A percentile compares a stretch with the other conserved stretches of the same genome.
phyloP scores from a whole-genome alignment of 2,113 vertebrate species.

The Pseudolaguvia tuberculata region DNA sequence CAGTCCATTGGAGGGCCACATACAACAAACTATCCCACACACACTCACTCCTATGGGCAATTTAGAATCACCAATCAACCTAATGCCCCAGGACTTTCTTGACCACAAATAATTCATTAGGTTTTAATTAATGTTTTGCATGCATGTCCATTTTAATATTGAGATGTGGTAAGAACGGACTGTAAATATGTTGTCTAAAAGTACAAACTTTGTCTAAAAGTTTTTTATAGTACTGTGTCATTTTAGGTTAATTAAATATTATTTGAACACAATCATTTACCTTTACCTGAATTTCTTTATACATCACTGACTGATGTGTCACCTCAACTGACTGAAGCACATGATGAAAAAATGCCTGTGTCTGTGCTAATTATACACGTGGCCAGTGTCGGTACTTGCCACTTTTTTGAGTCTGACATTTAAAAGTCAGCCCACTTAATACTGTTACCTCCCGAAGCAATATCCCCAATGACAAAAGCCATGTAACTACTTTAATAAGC shows the following conservation, averaged over 20 bases:
- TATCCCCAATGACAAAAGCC: conserved; percentile 29
- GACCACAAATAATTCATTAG: too few species aligned
- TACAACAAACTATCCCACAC: too few species aligned
- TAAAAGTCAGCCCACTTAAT: conserved; percentile 52
- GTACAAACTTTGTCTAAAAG: too few species aligned
- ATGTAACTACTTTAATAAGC: conserved; percentile 50
- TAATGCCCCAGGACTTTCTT: too few species aligned
- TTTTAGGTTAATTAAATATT: conserved; percentile 12
- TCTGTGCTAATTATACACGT: conserved; percentile 49
- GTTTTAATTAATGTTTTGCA: too few species aligned
- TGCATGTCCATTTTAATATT: too few species aligned
- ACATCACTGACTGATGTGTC: conserved; percentile 37
- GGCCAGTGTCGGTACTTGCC: conserved; percentile 38
- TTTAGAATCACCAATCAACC: too few species aligned
- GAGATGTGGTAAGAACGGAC: too few species aligned
- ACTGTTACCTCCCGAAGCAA: conserved; percentile 37
- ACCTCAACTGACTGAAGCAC: conserved; percentile 16
- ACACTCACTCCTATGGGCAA: too few species aligned
- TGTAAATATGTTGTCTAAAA: too few species aligned
- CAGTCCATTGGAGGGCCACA: too few species aligned
- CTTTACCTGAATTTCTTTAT: conserved; percentile 25
- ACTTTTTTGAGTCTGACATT: conserved; percentile 52
- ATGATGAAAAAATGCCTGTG: conserved; percentile 13
- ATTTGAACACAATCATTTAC: conserved; percentile 33
- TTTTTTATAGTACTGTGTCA: too few species aligned